Conservation (phyloP, 35 echinoderm and acorn worm species). For the Hemicentrotus pulcherrimus region DNA sequence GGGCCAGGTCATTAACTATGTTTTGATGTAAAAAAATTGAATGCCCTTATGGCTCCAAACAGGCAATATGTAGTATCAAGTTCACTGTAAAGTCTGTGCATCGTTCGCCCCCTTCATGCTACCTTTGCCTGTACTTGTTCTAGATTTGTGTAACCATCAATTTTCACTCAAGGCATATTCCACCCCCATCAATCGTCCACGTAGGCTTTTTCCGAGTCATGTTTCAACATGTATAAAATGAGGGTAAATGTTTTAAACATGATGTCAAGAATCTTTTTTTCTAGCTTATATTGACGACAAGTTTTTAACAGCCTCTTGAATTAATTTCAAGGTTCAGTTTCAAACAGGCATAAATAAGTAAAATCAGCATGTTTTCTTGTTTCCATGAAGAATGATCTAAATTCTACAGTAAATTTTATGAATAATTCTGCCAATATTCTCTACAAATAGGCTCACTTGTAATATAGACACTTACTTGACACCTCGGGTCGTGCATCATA, state of each 20-base stretch:
- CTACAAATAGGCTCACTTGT: neutral
- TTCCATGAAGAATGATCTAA: neutral
- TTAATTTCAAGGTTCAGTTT: neutral
- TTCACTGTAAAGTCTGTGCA: too few relatives aligned
- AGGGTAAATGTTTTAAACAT: neutral
- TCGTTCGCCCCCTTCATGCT: too few relatives aligned
- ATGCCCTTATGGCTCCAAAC: too few relatives aligned
- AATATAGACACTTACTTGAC: neutral
- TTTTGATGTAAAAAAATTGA: too few relatives aligned
- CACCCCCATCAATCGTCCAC: neutral
- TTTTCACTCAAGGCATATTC: neutral
- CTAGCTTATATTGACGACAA: neutral
- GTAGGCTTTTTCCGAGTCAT: neutral
- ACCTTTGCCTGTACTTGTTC: neutral
- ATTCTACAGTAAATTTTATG: neutral
- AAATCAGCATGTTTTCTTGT: neutral
- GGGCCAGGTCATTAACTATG: too few relatives aligned
- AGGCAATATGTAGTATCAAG: too few relatives aligned
- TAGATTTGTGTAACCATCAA: neutral
- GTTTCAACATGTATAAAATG: neutral
- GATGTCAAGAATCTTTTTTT: neutral
- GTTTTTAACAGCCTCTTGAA: neutral
- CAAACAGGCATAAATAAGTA: too few relatives aligned
- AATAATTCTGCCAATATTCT: neutral
- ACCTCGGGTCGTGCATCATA: too few relatives aligned